Evolutionary conservation across 2,113 vertebrate species (phyloP).

Genomic region (Gila orcuttii): DNA sequence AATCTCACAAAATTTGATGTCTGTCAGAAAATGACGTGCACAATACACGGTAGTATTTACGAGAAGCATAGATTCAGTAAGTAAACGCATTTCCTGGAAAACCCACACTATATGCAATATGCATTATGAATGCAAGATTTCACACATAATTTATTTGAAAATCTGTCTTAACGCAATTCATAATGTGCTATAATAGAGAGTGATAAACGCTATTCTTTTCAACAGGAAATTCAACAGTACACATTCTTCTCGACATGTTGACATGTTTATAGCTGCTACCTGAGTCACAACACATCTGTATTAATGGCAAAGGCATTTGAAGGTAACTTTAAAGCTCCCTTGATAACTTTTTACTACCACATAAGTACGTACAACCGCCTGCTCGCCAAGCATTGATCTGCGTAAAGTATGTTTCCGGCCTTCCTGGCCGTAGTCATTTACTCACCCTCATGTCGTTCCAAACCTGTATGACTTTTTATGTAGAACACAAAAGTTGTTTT

Average conservation of each 20-base stretch:
- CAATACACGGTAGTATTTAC: too few species aligned
- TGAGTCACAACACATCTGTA: background rate
- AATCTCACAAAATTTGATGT: too few species aligned
- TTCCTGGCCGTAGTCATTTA: background rate
- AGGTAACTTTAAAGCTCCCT: background rate
- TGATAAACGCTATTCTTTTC: background rate
- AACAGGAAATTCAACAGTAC: background rate
- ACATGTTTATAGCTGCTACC: constrained; percentile 4
- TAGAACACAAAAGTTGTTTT: background rate
- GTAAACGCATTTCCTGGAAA: too few species aligned
- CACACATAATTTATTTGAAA: background rate
- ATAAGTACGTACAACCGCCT: background rate
- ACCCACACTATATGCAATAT: too few species aligned
- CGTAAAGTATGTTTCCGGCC: background rate
- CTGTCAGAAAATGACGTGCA: too few species aligned
- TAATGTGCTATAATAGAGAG: background rate
- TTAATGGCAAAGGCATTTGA: constrained; percentile 2
- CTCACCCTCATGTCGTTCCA: background rate
- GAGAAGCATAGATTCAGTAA: too few species aligned
- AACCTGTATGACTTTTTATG: background rate
- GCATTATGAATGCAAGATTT: background rate
- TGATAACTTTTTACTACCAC: background rate
- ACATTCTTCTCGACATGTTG: background rate
- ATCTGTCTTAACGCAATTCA: background rate
- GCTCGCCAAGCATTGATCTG: background rate